Evolutionary conservation across 2,797 vertebrate species (phyloP).

Genomic region (Acipenser ruthenus): DNA sequence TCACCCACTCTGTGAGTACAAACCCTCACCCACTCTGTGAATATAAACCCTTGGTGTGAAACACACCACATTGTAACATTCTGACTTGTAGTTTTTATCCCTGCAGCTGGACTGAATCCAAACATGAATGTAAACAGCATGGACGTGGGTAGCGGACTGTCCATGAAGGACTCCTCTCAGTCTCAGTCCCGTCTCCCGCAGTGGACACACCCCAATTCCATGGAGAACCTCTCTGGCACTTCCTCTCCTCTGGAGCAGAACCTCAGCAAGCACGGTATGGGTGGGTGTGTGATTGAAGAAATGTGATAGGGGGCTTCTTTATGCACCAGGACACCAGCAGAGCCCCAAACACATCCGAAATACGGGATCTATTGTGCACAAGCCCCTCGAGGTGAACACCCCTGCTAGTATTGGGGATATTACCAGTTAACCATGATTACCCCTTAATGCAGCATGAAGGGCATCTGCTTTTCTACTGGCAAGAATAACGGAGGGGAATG

Average conservation of each 20-base stretch:
- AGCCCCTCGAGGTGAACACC: too few relatives aligned
- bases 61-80: background rate
- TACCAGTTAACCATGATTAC: too few relatives aligned
- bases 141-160: slow-evolving; percentile 80
- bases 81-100: background rate
- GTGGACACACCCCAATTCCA: slow-evolving; percentile 94
- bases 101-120: slow-evolving; percentile 84
- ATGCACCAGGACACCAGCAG: slow-evolving; percentile 12
- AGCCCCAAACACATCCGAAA: too few relatives aligned
- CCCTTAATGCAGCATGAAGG: too few relatives aligned
- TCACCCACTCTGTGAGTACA: too few relatives aligned
- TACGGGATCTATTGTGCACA: too few relatives aligned
- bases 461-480: too few relatives aligned
- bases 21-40: background rate
- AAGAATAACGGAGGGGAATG: too few relatives aligned
- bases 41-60: background rate
- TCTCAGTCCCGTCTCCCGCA: slow-evolving; percentile 96
- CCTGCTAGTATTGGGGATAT: too few relatives aligned
- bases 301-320: too few relatives aligned
- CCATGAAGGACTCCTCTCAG: slow-evolving; percentile 89
- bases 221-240: slow-evolving; percentile 83
- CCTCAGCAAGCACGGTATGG: slow-evolving; percentile 86
- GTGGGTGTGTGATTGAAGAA: fast-evolving
- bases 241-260: slow-evolving; percentile 86
- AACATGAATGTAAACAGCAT: slow-evolving; percentile 95